phyloP scores from a whole-genome alignment of 2,797 vertebrate genomes.

The Ptychobarbus kaznakovi region DNA sequence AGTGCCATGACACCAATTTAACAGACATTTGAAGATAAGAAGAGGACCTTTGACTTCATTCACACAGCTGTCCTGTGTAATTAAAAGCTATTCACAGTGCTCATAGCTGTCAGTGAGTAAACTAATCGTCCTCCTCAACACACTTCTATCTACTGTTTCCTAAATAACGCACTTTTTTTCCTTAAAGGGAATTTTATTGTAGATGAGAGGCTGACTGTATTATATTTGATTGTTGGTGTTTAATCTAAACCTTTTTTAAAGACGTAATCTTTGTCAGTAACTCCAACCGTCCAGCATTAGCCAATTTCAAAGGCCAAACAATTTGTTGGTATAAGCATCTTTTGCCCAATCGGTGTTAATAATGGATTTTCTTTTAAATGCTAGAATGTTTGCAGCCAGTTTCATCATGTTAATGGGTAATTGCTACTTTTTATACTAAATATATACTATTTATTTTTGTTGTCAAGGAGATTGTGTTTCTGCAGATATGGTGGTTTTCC shows the following conservation, averaged over 20 bases:
- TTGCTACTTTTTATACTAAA: conserved; percentile 1
- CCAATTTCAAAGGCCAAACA: conserved; percentile 16
- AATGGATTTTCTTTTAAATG: neutral
- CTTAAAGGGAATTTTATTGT: neutral
- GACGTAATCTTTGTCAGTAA: neutral
- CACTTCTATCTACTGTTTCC: conserved; percentile 19
- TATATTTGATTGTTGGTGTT: conserved; percentile 1
- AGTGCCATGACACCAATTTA: conserved; percentile 36
- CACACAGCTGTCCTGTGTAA: conserved; percentile 32
- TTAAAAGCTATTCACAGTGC: conserved; percentile 35
- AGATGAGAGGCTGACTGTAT: neutral
- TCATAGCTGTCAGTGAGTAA: conserved; percentile 34
- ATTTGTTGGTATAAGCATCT: conserved; percentile 6
- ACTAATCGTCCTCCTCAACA: conserved; percentile 2
- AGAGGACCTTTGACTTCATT: conserved; percentile 32
- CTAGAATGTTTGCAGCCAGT: neutral
- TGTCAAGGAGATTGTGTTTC: neutral
- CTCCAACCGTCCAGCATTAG: neutral
- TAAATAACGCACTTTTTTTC: neutral
- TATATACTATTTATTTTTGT: neutral
- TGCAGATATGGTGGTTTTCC: neutral
- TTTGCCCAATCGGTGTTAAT: neutral
- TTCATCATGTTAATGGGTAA: conserved; percentile 15
- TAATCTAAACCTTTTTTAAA: conserved; percentile 6
- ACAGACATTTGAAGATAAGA: conserved; percentile 41